Conservation (phyloP, 2,888 invertebrate genomes). For the Ophion obscuratus region DNA sequence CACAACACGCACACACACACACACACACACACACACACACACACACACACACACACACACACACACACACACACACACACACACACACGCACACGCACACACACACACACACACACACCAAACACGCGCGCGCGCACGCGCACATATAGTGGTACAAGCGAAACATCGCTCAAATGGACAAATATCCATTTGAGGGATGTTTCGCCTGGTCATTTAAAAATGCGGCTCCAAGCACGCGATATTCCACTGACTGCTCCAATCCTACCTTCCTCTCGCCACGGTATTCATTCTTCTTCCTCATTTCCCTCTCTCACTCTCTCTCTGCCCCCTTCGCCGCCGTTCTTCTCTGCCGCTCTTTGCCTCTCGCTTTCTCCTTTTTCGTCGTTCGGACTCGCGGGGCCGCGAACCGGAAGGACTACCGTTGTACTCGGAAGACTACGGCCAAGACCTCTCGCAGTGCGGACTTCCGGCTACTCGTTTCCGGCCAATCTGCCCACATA, state of each 20-base stretch:
- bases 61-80: constrained; percentile 14
- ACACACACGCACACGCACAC: too few relatives aligned
- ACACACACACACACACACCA: too few relatives aligned
- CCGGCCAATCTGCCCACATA: constrained; percentile 53
- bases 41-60: background rate
- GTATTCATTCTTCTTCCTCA: background rate
- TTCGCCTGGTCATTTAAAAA: constrained; percentile 11
- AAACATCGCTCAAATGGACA: too few relatives aligned
- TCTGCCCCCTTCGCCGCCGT: background rate
- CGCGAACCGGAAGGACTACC: constrained; percentile 55
- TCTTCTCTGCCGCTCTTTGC: background rate
- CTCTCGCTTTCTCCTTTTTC: background rate
- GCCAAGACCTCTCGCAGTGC: constrained; percentile 61
- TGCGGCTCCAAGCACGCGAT: constrained; percentile 58
- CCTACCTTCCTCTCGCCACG: background rate
- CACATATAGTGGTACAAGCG: too few relatives aligned
- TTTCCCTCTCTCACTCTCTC: background rate
- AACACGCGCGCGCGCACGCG: too few relatives aligned
- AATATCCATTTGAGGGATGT: background rate
- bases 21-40: background rate
- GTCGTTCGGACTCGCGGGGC: background rate
- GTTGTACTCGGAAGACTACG: constrained; percentile 65
- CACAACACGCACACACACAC: background rate
- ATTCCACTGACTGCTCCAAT: constrained; percentile 22
- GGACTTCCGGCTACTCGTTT: constrained; percentile 62